Evolutionary conservation across 1,140 invertebrate species (phyloP).

Genomic region (Chymomyza costata): DNA sequence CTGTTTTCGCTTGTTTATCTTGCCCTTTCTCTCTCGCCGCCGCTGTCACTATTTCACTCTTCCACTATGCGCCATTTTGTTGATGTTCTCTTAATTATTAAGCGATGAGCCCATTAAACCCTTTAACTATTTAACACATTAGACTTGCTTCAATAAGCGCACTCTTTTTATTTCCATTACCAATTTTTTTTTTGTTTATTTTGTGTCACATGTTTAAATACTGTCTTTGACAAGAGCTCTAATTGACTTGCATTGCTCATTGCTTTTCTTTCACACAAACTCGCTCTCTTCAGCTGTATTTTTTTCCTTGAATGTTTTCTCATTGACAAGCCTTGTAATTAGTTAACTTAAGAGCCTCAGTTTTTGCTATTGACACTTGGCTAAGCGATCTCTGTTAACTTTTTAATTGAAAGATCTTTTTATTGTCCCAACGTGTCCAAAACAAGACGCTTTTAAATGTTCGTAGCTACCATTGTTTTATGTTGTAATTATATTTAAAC

Average conservation of each 20-base stretch:
- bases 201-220: slow-evolving; percentile 11
- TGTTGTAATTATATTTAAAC: too few relatives aligned
- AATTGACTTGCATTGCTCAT: slow-evolving; percentile 52
- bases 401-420: slow-evolving; percentile 38
- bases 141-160: too few relatives aligned
- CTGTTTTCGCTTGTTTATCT: slow-evolving; percentile 36
- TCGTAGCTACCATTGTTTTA: too few relatives aligned
- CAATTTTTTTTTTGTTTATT: not conserved
- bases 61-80: slow-evolving; percentile 3
- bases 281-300: slow-evolving; percentile 1
- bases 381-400: slow-evolving; percentile 33
- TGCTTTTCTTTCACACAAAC: not conserved
- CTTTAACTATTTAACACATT: slow-evolving; percentile 42
- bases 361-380: slow-evolving; percentile 60
- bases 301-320: slow-evolving; percentile 3
- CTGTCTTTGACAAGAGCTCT: slow-evolving; percentile 53
- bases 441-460: too few relatives aligned
- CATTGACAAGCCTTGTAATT: slow-evolving; percentile 44
- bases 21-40: not conserved
- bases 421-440: not conserved
- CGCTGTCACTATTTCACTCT: slow-evolving; percentile 2
- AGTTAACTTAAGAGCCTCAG: slow-evolving; percentile 45
- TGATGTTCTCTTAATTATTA: slow-evolving; percentile 45
- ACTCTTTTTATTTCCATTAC: not conserved
- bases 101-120: slow-evolving; percentile 30